phyloP scores from a whole-genome alignment of 2,888 invertebrate genomes.

The Schizaphis graminum region DNA sequence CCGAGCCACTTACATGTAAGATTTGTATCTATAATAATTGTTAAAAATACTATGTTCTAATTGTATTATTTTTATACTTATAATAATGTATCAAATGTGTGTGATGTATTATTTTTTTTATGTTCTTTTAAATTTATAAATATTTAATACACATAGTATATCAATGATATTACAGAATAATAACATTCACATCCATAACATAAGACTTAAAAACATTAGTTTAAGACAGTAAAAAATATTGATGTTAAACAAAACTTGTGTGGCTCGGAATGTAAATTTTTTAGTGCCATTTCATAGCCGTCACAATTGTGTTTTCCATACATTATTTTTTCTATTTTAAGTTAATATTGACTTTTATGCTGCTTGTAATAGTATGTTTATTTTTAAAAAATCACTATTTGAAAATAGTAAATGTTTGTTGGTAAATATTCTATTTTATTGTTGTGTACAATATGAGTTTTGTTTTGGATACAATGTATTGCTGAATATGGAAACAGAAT shows the following conservation, averaged over 20 bases:
- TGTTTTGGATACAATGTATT: neutral
- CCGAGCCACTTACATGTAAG: conserved; percentile 38
- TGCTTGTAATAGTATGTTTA: conserved; percentile 7
- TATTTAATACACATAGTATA: neutral
- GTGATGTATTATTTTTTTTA: neutral
- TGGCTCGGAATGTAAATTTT: conserved; percentile 27
- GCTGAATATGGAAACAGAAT: neutral
- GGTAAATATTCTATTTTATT: neutral
- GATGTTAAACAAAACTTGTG: neutral
- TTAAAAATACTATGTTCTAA: conserved; percentile 42
- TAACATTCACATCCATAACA: neutral
- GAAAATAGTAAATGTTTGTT: neutral
- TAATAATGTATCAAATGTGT: neutral
- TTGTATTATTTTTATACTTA: conserved; percentile 49
- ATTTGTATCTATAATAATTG: conserved; percentile 16
- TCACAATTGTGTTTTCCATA: conserved; percentile 2
- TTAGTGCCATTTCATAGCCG: conserved; percentile 38
- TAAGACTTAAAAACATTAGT: conserved; percentile 8
- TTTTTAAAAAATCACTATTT: conserved; percentile 3
- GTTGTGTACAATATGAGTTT: neutral
- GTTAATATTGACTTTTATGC: neutral
- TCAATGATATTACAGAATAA: neutral
- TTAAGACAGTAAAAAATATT: conserved; percentile 10
- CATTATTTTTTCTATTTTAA: conserved; percentile 1
- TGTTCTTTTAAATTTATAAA: neutral